Evolutionary conservation across 2,888 invertebrate genomes (phyloP), one percentile per base, ranked within the genome.

Genomic region (Drosophila vallismaia): DNA sequence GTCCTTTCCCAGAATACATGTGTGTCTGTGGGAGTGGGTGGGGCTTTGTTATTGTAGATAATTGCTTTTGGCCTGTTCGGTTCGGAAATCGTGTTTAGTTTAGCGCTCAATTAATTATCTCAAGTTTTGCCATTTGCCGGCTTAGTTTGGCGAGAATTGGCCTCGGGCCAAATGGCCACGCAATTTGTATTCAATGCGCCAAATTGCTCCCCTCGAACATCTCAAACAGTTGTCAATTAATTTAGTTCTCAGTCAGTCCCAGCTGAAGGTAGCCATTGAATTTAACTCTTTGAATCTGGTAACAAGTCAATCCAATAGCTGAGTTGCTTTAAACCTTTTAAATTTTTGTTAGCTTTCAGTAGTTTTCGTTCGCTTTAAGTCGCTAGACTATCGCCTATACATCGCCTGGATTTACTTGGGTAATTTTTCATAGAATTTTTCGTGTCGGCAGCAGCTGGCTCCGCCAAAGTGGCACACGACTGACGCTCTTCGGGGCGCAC

Each of bases 71-170:
- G 57, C 48, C 52, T 48, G 44, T 19, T 28, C 63, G 66, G 71
- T 64, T 42, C 50, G 64, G 51, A 55, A 84, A 51, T 85, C 77
- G 71, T 82, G 88, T 87, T 85, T 79, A 72, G 83, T 69, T 86
- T 83, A 71, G 80, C 76, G 78, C 84, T 86, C 83, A 88, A 84
- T 84, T 84, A 88, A 84, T 84, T 88, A 88, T 86, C 83, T 80
- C 73, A 86, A 84, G 80, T 80, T 82, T 48, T 64, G 72, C 82
- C 87, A 81, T 86, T 86, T 84, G 63, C 64, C 79, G 70, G 81
- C 78, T 84, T 80, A 78, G 55, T 73, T 66, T 55, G 40, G 63
- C 68, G 26, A 33, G 57, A 68, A 70, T 80, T 66, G 81, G 84
- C 71, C 48, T 45, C 31, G 28, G 71, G 77, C 75, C 77, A 77